phyloP scores from a whole-genome alignment of 2,888 invertebrate species.

The Aspidapion aeneum region DNA sequence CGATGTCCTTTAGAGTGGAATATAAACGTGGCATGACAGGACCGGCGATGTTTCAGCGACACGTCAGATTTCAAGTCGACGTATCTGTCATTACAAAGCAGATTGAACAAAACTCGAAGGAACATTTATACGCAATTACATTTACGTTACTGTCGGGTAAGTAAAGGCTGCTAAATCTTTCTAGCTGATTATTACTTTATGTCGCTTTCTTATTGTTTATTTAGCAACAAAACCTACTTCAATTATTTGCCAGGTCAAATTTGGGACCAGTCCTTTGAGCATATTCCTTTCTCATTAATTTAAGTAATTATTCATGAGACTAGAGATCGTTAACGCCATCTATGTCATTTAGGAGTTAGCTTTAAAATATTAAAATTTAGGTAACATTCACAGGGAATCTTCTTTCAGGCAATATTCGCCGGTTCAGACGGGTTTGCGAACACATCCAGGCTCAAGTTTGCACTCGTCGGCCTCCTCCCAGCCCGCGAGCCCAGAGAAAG shows the following conservation, averaged over 20 bases:
- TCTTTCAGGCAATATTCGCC: conserved; percentile 80
- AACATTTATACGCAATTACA: conserved; percentile 86
- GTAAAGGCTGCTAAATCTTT: too few species aligned
- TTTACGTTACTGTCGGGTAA: conserved; percentile 91
- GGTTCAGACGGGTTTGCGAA: conserved; percentile 94
- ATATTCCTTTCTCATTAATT: too few species aligned
- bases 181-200: too few species aligned
- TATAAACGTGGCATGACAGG: conserved; percentile 93
- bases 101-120: conserved; percentile 62
- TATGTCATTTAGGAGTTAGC: too few species aligned
- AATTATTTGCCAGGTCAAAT: too few species aligned
- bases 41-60: conserved; percentile 94
- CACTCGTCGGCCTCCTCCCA: conserved; percentile 55
- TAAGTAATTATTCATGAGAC: too few species aligned
- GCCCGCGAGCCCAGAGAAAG: conserved; percentile 61
- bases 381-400: too few species aligned
- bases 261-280: too few species aligned
- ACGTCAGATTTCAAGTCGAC: conserved; percentile 93
- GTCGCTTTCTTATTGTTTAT: too few species aligned
- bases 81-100: conserved; percentile 81
- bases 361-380: too few species aligned
- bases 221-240: too few species aligned
- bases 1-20: conserved; percentile 97
- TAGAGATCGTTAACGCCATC: too few species aligned
- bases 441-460: conserved; percentile 84